These are phyloP conservation scores for Pardosa pseudoannulata DNA, from an alignment of 2,888 invertebrate species.

Conservation along the genomic window DNA sequence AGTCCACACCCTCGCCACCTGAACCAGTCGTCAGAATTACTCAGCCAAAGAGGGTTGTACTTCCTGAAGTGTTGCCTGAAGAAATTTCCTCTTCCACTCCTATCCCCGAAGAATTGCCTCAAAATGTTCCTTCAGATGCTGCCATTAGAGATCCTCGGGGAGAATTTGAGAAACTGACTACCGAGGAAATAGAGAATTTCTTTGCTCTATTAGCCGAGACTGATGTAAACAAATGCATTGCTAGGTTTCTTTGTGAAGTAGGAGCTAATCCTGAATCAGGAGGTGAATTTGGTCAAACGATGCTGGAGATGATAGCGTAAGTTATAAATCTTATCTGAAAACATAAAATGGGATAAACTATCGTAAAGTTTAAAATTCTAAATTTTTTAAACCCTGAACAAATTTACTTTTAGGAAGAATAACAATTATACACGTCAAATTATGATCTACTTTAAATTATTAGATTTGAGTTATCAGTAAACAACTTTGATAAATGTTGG, in stretches of 20 bases:
- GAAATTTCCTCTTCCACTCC: neutral
- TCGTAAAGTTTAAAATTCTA: too few species aligned
- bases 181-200: constrained; percentile 60
- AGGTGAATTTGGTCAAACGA: constrained; percentile 51
- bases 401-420: too few species aligned
- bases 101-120: neutral
- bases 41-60: too few species aligned
- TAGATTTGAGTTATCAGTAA: too few species aligned
- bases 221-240: constrained; percentile 60
- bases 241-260: constrained; percentile 65
- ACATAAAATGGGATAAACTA: too few species aligned
- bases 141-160: neutral
- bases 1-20: neutral
- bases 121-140: neutral
- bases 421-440: too few species aligned
- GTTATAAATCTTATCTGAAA: too few species aligned
- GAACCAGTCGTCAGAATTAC: too few species aligned
- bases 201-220: constrained; percentile 59
- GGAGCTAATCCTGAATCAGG: constrained; percentile 49
- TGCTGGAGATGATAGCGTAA: constrained; percentile 62
- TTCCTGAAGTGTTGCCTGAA: too few species aligned
- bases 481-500: too few species aligned
- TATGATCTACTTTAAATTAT: too few species aligned
- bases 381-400: too few species aligned
- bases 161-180: constrained; percentile 16